A percentile compares a stretch with the other conserved stretches of the same genome.
Conservation (phyloP, 2,888 invertebrate genomes). For the Odontocerum albicorne region DNA sequence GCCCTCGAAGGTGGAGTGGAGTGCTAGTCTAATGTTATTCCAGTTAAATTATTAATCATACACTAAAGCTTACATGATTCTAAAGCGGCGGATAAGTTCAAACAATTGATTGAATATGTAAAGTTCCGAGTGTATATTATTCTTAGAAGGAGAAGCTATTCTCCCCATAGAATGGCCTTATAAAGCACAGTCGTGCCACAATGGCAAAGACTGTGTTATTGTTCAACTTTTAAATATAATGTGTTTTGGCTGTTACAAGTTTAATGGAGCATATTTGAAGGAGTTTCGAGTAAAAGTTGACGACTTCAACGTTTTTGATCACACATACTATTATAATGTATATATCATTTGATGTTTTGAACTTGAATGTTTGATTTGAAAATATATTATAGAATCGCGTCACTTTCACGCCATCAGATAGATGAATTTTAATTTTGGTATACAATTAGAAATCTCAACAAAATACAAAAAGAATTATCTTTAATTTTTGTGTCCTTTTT, state of each 20-base stretch:
- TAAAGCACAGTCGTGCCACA: conserved; percentile 1
- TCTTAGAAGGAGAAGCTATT: conserved; percentile 17
- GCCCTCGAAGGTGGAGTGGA: conserved; percentile 3
- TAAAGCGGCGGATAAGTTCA: conserved; percentile 27
- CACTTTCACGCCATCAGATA: too few species aligned
- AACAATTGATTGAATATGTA: conserved; percentile 34
- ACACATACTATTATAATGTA: too few species aligned
- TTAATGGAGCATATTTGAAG: conserved; percentile 10
- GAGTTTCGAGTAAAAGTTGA: too few species aligned
- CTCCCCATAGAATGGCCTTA: conserved; percentile 4
- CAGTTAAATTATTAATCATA: conserved; percentile 31
- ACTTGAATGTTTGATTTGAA: too few species aligned
- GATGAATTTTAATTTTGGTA: too few species aligned
- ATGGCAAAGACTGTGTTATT: conserved; percentile 17
- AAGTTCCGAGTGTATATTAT: conserved; percentile 30
- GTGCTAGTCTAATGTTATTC: conserved; percentile 23
- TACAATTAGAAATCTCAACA: too few species aligned
- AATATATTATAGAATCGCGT: too few species aligned
- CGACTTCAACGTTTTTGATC: too few species aligned
- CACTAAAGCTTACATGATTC: conserved; percentile 32
- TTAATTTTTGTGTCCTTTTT: too few species aligned
- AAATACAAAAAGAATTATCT: too few species aligned
- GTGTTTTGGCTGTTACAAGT: conserved; percentile 13
- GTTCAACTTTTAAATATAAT: conserved; percentile 20
- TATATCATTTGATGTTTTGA: too few species aligned